These are phyloP conservation scores for Drosophila melanocephala DNA, from an alignment of 2,888 invertebrate species.

Conservation along the genomic window DNA sequence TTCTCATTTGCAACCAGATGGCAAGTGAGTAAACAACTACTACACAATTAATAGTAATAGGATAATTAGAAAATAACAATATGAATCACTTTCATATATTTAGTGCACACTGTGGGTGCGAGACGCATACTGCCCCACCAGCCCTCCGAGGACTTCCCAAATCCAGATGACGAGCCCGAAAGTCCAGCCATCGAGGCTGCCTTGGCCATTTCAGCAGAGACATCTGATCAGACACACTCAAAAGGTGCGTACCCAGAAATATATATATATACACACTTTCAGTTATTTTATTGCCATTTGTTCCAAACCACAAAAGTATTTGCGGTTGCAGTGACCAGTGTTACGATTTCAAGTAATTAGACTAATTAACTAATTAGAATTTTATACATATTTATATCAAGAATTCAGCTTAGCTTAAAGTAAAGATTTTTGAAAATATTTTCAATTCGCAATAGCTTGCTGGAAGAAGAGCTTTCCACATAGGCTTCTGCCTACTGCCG, in stretches of 20 bases:
- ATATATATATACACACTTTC: neutral
- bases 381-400: neutral
- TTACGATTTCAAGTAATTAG: neutral
- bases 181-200: conserved; percentile 83
- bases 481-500: conserved; percentile 67
- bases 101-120: conserved; percentile 84
- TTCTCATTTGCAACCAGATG: conserved; percentile 8
- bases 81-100: conserved; percentile 15
- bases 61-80: neutral
- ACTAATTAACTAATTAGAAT: neutral
- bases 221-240: conserved; percentile 54
- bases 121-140: conserved; percentile 76
- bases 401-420: neutral
- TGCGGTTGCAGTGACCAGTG: neutral
- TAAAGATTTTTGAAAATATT: neutral
- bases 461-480: conserved; percentile 80
- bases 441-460: conserved; percentile 64
- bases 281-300: neutral
- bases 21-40: conserved; percentile 31
- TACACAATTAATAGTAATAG: neutral
- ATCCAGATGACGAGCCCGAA: conserved; percentile 82
- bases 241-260: conserved; percentile 64
- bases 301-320: neutral
- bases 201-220: conserved; percentile 76
- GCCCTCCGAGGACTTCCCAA: conserved; percentile 67